Conservation (phyloP, 1,140 invertebrate genomes). For the Euglossa dilemma region DNA sequence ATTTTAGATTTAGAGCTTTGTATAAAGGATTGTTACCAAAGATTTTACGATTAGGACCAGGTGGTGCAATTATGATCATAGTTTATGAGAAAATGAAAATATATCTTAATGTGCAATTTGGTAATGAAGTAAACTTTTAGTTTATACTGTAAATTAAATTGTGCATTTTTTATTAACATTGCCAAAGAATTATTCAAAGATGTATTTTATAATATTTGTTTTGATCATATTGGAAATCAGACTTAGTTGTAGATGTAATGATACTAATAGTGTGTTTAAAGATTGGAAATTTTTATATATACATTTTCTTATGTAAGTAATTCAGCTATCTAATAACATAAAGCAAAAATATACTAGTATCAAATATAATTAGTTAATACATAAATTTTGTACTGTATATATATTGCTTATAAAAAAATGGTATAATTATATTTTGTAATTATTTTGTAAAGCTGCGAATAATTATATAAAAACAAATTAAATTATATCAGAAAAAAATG, state of each 20-base stretch:
- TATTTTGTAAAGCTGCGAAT: too few species aligned
- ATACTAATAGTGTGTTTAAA: background rate
- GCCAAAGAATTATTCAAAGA: slow-evolving; percentile 11
- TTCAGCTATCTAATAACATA: background rate
- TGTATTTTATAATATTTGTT: background rate
- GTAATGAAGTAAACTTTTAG: slow-evolving; percentile 12
- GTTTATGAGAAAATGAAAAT: slow-evolving; percentile 92
- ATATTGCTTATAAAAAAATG: too few species aligned
- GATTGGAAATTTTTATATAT: slow-evolving; percentile 13
- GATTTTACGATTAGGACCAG: slow-evolving; percentile 94
- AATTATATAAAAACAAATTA: too few species aligned
- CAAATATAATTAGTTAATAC: too few species aligned
- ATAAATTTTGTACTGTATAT: too few species aligned
- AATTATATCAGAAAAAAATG: too few species aligned
- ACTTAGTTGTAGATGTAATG: background rate
- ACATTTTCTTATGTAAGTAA: background rate
- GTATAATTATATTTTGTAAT: too few species aligned
- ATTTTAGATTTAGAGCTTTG: slow-evolving; percentile 88
- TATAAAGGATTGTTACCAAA: slow-evolving; percentile 97
- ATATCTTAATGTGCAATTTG: slow-evolving; percentile 81
- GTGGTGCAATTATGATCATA: slow-evolving; percentile 94
- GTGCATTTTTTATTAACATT: slow-evolving; percentile 48
- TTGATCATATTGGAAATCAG: slow-evolving; percentile 2
- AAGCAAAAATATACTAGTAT: too few species aligned
- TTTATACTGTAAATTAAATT: background rate